Evolutionary conservation across 2,888 invertebrate genomes (phyloP).

Genomic region (Caenorhabditis auriculariae): DNA sequence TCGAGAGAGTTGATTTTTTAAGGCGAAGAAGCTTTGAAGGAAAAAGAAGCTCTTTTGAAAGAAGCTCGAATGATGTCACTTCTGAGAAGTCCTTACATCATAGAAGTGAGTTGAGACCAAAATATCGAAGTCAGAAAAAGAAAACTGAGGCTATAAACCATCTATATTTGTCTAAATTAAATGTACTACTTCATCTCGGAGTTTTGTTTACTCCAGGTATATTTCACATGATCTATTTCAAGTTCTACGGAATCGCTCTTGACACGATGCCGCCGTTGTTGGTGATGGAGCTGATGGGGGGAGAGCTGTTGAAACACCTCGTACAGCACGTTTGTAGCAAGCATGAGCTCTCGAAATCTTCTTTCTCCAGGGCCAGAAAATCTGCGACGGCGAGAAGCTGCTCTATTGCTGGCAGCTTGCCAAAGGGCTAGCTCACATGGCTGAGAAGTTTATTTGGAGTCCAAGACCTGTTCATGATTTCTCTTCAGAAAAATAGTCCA

Average conservation of each 20-base stretch:
- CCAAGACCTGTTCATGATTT: not conserved
- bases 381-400: conserved; percentile 10
- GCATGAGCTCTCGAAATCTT: not conserved
- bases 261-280: conserved; percentile 10
- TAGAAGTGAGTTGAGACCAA: conserved; percentile 4
- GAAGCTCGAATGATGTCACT: conserved; percentile 16
- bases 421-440: conserved; percentile 7
- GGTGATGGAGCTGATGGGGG: conserved; percentile 14
- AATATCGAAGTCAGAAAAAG: too few species aligned
- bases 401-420: conserved; percentile 14
- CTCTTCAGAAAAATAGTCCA: conserved; percentile 22
- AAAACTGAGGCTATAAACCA: too few species aligned
- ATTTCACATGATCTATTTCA: not conserved
- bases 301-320: not conserved
- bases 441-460: conserved; percentile 2
- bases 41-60: conserved; percentile 9
- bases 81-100: conserved; percentile 15
- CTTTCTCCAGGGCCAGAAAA: conserved; percentile 6
- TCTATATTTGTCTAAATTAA: too few species aligned
- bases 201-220: not conserved
- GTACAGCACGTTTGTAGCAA: conserved; percentile 2
- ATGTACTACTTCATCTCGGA: too few species aligned
- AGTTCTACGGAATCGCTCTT: conserved; percentile 10
- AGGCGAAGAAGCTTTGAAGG: not conserved
- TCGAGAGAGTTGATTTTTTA: not conserved